These are phyloP conservation scores for Cassiopea andromeda DNA, from an alignment of 30 jellyfish, hydroid and myxozoan species.

Conservation along the genomic window DNA sequence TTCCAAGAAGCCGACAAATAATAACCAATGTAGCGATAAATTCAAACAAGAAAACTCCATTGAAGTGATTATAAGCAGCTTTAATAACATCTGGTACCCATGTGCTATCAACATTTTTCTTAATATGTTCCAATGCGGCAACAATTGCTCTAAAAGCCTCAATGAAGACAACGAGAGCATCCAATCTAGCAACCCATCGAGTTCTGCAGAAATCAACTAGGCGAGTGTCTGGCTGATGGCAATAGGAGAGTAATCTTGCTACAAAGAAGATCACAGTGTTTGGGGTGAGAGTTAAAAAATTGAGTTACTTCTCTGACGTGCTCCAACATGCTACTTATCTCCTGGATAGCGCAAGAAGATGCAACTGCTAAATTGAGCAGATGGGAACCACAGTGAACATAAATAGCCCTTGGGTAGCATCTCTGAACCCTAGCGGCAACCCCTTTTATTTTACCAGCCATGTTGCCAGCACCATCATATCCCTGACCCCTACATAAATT, in stretches of 20 bases:
- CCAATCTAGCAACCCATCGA: conserved; percentile 71
- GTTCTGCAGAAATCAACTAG: conserved; percentile 70
- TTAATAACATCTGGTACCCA: background rate
- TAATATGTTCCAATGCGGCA: conserved; percentile 4
- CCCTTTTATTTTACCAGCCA: conserved; percentile 76
- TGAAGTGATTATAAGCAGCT: background rate
- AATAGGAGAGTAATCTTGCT: background rate
- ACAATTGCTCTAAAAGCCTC: conserved; percentile 33
- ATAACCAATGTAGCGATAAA: conserved; percentile 1
- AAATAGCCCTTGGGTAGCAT: conserved; percentile 45
- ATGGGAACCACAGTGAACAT: conserved; percentile 65
- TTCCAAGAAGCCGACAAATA: conserved; percentile 10
- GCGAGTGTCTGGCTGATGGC: conserved; percentile 12
- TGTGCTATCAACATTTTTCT: background rate
- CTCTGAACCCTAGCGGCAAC: conserved; percentile 31
- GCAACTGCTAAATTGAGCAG: conserved; percentile 68
- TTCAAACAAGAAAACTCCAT: conserved; percentile 1
- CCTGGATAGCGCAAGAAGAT: conserved; percentile 45
- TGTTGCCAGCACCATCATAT: conserved; percentile 85
- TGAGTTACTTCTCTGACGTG: conserved; percentile 35
- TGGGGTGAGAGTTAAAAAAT: conserved; percentile 11
- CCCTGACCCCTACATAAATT: conserved; percentile 63
- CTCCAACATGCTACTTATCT: conserved; percentile 65
- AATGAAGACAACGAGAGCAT: conserved; percentile 50
- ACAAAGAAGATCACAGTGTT: conserved; percentile 19